phyloP scores from a whole-genome alignment of 2,113 vertebrate genomes.

The Oryzias celebensis region DNA sequence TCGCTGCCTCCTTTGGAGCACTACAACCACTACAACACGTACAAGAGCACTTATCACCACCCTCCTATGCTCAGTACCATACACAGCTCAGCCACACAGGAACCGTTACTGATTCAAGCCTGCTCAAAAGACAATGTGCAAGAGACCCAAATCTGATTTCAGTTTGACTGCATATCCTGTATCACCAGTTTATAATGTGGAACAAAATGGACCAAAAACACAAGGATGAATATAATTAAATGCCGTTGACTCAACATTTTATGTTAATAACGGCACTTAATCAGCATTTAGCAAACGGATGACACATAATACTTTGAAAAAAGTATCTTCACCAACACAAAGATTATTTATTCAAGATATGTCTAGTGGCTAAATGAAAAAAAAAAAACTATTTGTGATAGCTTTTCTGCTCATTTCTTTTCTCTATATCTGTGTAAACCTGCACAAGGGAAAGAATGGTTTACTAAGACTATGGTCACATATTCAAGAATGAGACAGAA shows the following conservation, averaged over 20 bases:
- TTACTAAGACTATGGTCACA: constrained; percentile 21
- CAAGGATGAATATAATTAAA: constrained; percentile 40
- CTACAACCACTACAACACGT: constrained; percentile 98
- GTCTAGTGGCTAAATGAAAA: constrained; percentile 97
- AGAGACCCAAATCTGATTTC: constrained; percentile 81
- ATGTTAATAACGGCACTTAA: constrained; percentile 41
- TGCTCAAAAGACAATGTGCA: constrained; percentile 83
- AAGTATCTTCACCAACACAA: constrained; percentile 98
- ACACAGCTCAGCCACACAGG: constrained; percentile 96
- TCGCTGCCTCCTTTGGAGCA: constrained; percentile 95
- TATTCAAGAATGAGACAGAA: no score
- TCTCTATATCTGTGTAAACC: constrained; percentile 71
- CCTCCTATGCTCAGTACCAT: constrained; percentile 93
- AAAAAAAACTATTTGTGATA: constrained; percentile 93
- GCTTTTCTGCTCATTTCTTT: constrained; percentile 87
- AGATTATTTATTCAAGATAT: constrained; percentile 98
- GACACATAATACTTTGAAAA: constrained; percentile 91
- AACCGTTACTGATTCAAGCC: constrained; percentile 94
- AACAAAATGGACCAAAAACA: constrained; percentile 55
- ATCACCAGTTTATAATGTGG: constrained; percentile 56
- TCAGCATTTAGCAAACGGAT: constrained; percentile 79
- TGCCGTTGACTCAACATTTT: constrained; percentile 50
- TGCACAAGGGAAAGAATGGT: constrained; percentile 74
- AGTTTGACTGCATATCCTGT: constrained; percentile 77
- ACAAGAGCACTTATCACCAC: constrained; percentile 96